Evolutionary conservation across 2,888 invertebrate genomes (phyloP), one percentile per base, ranked within the genome.

Genomic region (Drosophila falleni): DNA sequence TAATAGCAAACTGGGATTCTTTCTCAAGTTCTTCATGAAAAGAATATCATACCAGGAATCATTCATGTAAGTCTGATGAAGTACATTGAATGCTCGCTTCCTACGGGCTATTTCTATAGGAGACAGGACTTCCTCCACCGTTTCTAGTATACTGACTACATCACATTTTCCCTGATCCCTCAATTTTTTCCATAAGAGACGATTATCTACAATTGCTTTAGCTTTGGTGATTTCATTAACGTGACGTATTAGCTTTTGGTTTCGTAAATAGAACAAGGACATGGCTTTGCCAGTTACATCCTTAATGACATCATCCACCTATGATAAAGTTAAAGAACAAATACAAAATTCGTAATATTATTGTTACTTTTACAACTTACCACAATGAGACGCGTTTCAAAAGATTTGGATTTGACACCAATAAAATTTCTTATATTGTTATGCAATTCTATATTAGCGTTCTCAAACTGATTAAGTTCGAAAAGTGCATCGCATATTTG

Each of bases 401-500:
- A 92, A 2, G 64, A 77, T 1, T 74, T 71, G 5, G 83, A 77
- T 41, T 90, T 92, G 0, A 86, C 81, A 6, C 92, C 92, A 11
- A 46, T 39, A 33, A 90, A 91, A 11, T 62, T 75, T 0, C 82
- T 76, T 1, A 87, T 74, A 59, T 90, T 90, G 26, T 91, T 80
- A 13, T 89, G 88, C 29, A 91, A 26, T 10, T 89, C 81, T 5
- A 80, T 69, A 31, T 88, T 84, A 29, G 81, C 78, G 19, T 73
- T 72, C 67, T 92, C 92, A 39, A 92, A 92, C 49, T 82, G 79
- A 35, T 92, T 92, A 2, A 91, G 61, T 29, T 92, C 90, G 39
- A 91, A 92, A 0, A 90, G 64, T 0, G 90, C 91, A 77, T 92
- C 91, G 56, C 92, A 92, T 3, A 91, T 88, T 76, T 92, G 92